Evolutionary conservation across 2,113 vertebrate species (phyloP), one percentile per base, ranked within the genome.

Genomic region (Pelodiscus sinensis): DNA sequence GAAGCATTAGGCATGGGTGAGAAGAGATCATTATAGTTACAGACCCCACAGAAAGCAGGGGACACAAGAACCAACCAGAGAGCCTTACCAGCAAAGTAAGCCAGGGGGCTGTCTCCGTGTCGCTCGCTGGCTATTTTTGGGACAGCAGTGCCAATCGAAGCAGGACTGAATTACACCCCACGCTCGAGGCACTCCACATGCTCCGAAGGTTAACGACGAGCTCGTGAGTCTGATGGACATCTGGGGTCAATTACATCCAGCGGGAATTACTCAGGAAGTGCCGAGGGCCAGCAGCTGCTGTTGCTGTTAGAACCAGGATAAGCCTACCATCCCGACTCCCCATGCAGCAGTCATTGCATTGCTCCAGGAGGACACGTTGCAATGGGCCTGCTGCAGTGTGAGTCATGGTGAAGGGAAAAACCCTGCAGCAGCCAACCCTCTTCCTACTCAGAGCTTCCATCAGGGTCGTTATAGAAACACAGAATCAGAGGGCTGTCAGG

Each of bases 351-450:
- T 35, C 68, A 25, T 19, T 3, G 71, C 25, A 0, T 2, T 0
- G 24, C 2, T 7, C 79, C 90, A 81, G 90, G 87, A 90, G 60
- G 56, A 71, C 0, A 0, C 78, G 13, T 57, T 91, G 55, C 11
- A 25, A 86, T 0, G 0, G 51, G 62, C 29, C 82, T 6, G 1
- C 29, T 82, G 50, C 50, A 0, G 1, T 62, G 62, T 78, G 82
- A 68, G 58, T 96, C 91, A 87, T 85, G 35, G 9, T 22, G 75
- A 55, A 91, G 88, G 94, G 94, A 93, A 90, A 65, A 54, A 9
- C 5, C 12, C 15, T 21, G 60, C 81, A 89, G 21, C 50, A 54
- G 81, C 85, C 77, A 75, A 0, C 25, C 71, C 12, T 51, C 1
- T 0, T 11, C 11, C 8, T 75, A 56, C 35, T 92, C 89, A 88